A percentile compares a stretch with the other conserved stretches of the same genome.
phyloP scores from a whole-genome alignment of 2,113 vertebrate species.

The Sphyrna mokarran region DNA sequence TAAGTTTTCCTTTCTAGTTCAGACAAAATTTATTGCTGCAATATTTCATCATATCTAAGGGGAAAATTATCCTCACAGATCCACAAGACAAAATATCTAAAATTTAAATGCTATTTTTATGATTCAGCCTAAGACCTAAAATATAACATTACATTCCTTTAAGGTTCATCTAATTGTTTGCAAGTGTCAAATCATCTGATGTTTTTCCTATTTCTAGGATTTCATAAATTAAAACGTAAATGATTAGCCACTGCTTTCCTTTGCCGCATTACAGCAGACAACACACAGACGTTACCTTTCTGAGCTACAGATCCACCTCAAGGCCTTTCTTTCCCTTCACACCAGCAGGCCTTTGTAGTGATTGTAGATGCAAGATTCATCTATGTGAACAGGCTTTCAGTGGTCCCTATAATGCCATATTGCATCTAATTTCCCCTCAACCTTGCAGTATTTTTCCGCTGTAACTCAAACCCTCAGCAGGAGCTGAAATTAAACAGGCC shows the following conservation, averaged over 20 bases:
- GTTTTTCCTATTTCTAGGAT: not conserved
- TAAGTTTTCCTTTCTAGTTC: not conserved
- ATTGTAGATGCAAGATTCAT: constrained; percentile 18
- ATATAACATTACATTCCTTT: not conserved
- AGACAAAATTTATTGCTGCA: not conserved
- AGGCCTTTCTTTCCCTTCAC: constrained; percentile 6
- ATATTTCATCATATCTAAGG: not conserved
- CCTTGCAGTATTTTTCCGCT: constrained; percentile 63
- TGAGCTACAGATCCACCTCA: not conserved
- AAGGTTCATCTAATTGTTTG: not conserved
- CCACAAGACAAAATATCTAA: not conserved
- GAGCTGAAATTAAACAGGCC: constrained; percentile 96
- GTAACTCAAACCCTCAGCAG: constrained; percentile 71
- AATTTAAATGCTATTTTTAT: not conserved
- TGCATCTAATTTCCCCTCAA: constrained; percentile 46
- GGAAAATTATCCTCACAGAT: not conserved
- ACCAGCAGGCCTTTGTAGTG: constrained; percentile 10
- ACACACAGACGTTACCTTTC: not conserved
- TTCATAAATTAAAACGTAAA: not conserved
- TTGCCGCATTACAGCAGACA: not conserved
- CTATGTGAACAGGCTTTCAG: constrained; percentile 38
- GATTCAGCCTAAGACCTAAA: not conserved
- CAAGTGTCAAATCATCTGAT: constrained; percentile 19
- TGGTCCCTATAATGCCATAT: constrained; percentile 42
- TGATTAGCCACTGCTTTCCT: not conserved